phyloP scores from a whole-genome alignment of 1,140 invertebrate species.

The Carposina sasakii region DNA sequence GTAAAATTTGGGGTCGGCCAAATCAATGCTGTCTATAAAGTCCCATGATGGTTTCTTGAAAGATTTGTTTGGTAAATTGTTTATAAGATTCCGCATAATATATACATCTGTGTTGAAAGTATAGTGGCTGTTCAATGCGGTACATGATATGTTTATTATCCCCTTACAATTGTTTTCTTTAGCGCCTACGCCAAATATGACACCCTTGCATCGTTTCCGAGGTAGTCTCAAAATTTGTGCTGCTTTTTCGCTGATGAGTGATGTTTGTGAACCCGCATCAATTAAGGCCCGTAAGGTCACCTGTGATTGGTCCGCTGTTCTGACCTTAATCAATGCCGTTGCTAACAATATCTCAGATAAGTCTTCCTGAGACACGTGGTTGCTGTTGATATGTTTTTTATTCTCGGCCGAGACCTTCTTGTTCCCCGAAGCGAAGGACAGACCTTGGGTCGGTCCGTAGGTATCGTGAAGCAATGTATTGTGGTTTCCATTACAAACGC shows the following conservation, averaged over 20 bases:
- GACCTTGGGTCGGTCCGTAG: neutral
- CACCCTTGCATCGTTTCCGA: neutral
- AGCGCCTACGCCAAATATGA: neutral
- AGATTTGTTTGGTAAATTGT: neutral
- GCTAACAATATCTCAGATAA: neutral
- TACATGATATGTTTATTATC: neutral
- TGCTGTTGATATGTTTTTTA: neutral
- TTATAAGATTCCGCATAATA: neutral
- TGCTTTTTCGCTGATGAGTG: slow-evolving; percentile 16
- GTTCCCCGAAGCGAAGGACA: neutral
- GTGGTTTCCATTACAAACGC: slow-evolving; percentile 15
- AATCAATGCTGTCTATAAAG: neutral
- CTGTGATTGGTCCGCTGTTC: slow-evolving; percentile 6
- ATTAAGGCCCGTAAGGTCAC: slow-evolving; percentile 14
- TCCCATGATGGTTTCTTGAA: slow-evolving; percentile 1
- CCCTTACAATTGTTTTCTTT: slow-evolving; percentile 3
- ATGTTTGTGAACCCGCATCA: slow-evolving; percentile 15
- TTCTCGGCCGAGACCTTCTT: neutral
- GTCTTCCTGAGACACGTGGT: neutral
- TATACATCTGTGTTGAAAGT: neutral
- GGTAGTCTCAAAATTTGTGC: slow-evolving; percentile 3
- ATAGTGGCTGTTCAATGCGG: neutral
- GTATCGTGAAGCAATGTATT: slow-evolving; percentile 20
- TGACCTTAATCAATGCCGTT: slow-evolving; percentile 3
- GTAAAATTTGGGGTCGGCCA: neutral